Conservation (phyloP, 2,797 vertebrate genomes). For the Aeoliscus strigatus region DNA sequence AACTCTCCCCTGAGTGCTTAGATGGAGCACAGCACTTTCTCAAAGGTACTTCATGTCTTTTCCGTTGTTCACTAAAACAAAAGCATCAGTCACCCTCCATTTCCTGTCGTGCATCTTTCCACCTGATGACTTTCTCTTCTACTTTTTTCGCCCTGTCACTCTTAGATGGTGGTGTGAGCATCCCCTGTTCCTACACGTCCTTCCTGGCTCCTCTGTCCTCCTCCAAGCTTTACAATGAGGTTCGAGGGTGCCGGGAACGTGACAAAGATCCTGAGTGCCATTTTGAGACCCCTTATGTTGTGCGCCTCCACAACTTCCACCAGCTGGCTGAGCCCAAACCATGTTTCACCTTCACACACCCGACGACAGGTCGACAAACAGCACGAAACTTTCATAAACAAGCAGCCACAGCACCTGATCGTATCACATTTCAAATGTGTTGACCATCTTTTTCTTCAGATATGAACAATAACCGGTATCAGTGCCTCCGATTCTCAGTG, state of each 20-base stretch:
- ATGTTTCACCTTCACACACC: conserved; percentile 88
- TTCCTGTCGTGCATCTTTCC: conserved; percentile 16
- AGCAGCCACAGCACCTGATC: conserved; percentile 1
- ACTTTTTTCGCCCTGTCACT: neutral
- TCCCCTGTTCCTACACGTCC: conserved; percentile 87
- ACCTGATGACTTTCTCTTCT: conserved; percentile 20
- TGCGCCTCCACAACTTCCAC: conserved; percentile 92
- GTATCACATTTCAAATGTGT: neutral
- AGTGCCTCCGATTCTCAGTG: conserved; percentile 81
- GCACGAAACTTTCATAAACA: neutral
- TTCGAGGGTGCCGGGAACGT: conserved; percentile 86
- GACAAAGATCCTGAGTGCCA: conserved; percentile 91
- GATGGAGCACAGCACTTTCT: conserved; percentile 90
- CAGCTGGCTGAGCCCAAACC: conserved; percentile 85
- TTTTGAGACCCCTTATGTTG: conserved; percentile 92
- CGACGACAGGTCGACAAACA: conserved; percentile 65
- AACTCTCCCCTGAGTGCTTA: conserved; percentile 90
- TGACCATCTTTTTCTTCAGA: conserved; percentile 60
- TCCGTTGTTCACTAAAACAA: no score
- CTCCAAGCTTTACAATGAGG: conserved; percentile 93
- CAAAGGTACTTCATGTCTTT: conserved; percentile 78
- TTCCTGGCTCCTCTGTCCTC: conserved; percentile 90
- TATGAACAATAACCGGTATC: conserved; percentile 89
- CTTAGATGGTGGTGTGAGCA: conserved; percentile 85
- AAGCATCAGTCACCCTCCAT: conserved; percentile 6